Conservation (phyloP, 2,113 vertebrate species). For the Camarhynchus parvulus region DNA sequence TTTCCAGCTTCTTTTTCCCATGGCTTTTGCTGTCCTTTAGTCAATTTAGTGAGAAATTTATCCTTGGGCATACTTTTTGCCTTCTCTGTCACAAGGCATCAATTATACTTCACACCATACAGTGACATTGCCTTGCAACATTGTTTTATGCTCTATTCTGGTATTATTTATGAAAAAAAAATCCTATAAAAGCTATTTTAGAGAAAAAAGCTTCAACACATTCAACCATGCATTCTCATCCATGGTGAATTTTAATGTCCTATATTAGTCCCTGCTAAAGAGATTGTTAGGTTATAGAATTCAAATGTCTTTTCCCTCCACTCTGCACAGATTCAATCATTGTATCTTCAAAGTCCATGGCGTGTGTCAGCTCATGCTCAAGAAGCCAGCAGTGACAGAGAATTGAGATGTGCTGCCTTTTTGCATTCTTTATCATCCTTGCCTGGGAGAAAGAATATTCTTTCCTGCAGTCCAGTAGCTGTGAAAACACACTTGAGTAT, state of each 20-base stretch:
- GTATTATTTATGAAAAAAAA: constrained; percentile 2
- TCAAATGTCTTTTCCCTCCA: neutral
- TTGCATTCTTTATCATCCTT: constrained; percentile 22
- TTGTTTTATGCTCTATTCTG: neutral
- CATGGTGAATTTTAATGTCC: neutral
- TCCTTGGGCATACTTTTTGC: constrained; percentile 17
- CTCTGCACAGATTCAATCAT: neutral
- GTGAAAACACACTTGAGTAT: neutral
- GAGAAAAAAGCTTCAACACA: neutral
- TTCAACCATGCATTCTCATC: neutral
- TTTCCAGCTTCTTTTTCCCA: neutral
- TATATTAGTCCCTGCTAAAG: neutral
- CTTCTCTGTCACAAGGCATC: constrained; percentile 26
- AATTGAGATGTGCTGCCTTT: constrained; percentile 28
- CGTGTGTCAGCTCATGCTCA: constrained; percentile 19
- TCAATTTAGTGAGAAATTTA: constrained; percentile 11
- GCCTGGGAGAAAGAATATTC: constrained; percentile 19
- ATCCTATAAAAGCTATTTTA: neutral
- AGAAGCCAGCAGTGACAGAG: constrained; percentile 34
- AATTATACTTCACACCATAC: neutral
- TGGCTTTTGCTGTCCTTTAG: constrained; percentile 2
- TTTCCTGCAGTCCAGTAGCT: constrained; percentile 7
- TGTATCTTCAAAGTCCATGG: constrained; percentile 39
- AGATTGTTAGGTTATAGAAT: neutral
- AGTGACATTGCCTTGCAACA: neutral